Conservation (phyloP, 2,797 vertebrate species). For the Channallabes apus region DNA sequence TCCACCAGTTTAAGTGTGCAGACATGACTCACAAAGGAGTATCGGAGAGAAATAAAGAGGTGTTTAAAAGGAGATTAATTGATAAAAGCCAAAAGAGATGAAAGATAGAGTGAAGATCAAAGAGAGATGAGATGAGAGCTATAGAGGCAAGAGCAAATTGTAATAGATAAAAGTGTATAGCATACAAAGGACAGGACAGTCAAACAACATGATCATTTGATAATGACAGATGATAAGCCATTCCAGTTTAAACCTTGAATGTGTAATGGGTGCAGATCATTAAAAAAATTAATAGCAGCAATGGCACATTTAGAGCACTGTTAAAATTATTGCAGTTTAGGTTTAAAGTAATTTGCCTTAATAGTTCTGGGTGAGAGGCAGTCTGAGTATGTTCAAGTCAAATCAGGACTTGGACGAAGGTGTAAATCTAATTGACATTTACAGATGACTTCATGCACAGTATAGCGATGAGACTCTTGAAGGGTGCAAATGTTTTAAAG, state of each 20-base stretch:
- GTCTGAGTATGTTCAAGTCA: too few species aligned
- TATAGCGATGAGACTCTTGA: too few species aligned
- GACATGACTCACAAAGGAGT: slow-evolving; percentile 31
- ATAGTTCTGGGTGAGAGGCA: too few species aligned
- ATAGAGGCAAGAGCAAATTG: slow-evolving; percentile 39
- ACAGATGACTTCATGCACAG: too few species aligned
- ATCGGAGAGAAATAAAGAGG: slow-evolving; percentile 20
- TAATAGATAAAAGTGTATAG: slow-evolving; percentile 45
- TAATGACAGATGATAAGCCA: not conserved
- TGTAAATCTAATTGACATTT: too few species aligned
- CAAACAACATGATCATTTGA: not conserved
- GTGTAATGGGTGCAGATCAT: not conserved
- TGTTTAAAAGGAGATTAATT: slow-evolving; percentile 41
- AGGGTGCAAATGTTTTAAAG: too few species aligned
- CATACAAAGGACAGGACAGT: slow-evolving; percentile 11
- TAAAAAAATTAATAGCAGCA: too few species aligned
- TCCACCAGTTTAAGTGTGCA: slow-evolving; percentile 1
- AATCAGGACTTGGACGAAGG: too few species aligned
- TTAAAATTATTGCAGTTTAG: too few species aligned
- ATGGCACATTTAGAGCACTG: too few species aligned
- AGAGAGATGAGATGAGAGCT: slow-evolving; percentile 42
- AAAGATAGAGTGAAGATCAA: slow-evolving; percentile 46
- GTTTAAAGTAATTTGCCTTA: too few species aligned
- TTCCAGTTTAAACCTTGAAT: not conserved
- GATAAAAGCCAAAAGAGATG: slow-evolving; percentile 38